Base-by-base conservation (phyloP, 2,888 invertebrate genomes). In the Patella pellucida region DNA sequence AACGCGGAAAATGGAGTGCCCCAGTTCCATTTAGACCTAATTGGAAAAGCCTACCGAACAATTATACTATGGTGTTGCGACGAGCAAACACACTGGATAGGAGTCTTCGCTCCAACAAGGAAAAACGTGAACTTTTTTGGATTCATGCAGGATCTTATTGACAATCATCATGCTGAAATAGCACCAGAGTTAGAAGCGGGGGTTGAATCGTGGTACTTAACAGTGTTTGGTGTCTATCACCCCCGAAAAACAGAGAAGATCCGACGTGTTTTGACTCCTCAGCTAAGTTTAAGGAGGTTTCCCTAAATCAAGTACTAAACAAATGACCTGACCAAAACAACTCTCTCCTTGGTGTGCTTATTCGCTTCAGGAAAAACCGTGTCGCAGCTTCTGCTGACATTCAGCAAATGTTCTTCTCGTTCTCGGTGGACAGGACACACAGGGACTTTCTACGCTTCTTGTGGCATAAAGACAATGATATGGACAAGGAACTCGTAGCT, bases 401-500 rank as follows among this genome's bases (percentile, higher is more conserved):
- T 14, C 52, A 82, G 52, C 79, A 80, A 31, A 82, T 82, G 80
- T 82, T 82, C 50, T 76, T 80, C 52, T 62, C 72, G 68, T 83
- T 82, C 54, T 16, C 51, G 3, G 80, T 83, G 0, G 19, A n/a
- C 16, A 54, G 77, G 27, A 54, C 81, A 3, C 78, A 83, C 50
- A 72, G 76, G 27, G 73, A 80, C 52, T 81, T 71, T 67, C 74
- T 82, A 27, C 16, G 79, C 31, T 83, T 83, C 75, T 67, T 81
- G 1, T 83, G 83, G 82, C 79, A 78, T 41, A 31, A 67, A 31
- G 72, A 82, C 67, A 81, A 79, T 62, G 76, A 83, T n/a, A n/a
- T n/a, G n/a, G n/a, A n/a, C n/a, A n/a, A n/a, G n/a, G n/a, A n/a
- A n/a, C n/a, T n/a, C n/a, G n/a, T n/a, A n/a, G n/a, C n/a, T n/a